Evolutionary conservation across 2,113 vertebrate species (phyloP).

Genomic region (Proteles cristata): DNA sequence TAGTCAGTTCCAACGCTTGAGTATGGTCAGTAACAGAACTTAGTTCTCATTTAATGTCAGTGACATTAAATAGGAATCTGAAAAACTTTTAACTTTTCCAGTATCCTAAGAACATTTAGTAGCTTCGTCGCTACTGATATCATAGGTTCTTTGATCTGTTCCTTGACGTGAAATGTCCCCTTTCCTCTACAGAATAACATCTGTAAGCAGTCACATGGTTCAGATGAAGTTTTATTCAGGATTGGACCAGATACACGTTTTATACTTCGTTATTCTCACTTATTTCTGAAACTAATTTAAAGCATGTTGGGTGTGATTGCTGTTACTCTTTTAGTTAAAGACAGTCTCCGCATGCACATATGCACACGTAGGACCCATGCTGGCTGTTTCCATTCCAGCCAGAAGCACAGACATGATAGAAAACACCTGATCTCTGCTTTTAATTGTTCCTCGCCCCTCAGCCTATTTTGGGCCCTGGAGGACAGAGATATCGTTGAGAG

Average conservation of each 20-base stretch:
- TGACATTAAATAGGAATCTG: neutral
- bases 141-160: neutral
- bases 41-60: neutral
- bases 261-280: neutral
- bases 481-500: constrained; percentile 4
- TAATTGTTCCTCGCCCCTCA: constrained; percentile 46
- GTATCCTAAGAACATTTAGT: neutral
- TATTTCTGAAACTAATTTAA: constrained; percentile 4
- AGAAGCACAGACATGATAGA: neutral
- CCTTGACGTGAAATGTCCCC: neutral
- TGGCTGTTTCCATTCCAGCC: neutral
- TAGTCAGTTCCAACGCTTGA: neutral
- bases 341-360: neutral
- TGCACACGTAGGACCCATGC: neutral
- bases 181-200: neutral
- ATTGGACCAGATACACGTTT: neutral
- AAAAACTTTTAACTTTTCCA: constrained; percentile 9
- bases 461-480: neutral
- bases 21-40: neutral
- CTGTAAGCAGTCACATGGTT: neutral
- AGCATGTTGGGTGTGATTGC: neutral
- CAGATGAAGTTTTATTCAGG: neutral
- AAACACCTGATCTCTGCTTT: constrained; percentile 10
- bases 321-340: neutral
- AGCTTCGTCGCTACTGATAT: neutral